These are phyloP conservation scores for Potorous gilbertii DNA, from an alignment of 2,797 vertebrate species.

Conservation along the genomic window DNA sequence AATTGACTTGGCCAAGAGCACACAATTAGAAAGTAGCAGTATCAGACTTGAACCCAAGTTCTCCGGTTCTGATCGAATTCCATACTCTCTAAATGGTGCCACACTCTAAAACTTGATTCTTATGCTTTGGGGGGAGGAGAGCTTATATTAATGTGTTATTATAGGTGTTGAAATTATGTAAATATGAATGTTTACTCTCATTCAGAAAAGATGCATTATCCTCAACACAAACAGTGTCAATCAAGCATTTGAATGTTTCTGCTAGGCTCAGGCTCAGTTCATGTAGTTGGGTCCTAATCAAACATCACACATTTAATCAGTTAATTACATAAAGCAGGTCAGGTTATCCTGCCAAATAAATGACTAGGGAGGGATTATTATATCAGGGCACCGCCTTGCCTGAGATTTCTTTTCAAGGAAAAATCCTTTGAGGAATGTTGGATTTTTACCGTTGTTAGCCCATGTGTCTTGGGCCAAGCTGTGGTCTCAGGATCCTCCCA, in stretches of 20 bases:
- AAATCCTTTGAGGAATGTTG: slow-evolving; percentile 26
- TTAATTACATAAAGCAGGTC: slow-evolving; percentile 58
- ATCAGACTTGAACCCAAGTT: slow-evolving; percentile 8
- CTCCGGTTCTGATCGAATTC: background rate
- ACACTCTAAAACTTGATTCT: background rate
- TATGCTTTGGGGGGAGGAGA: background rate
- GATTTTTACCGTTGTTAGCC: slow-evolving; percentile 4
- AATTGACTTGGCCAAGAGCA: slow-evolving; percentile 16
- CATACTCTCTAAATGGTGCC: background rate
- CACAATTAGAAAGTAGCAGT: background rate
- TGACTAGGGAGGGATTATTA: slow-evolving; percentile 63
- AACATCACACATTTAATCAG: slow-evolving; percentile 68
- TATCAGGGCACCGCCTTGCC: background rate
- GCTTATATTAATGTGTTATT: slow-evolving; percentile 44
- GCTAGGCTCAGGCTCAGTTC: slow-evolving; percentile 62
- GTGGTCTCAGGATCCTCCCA: background rate
- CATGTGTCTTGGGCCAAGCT: background rate
- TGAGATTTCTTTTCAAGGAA: background rate
- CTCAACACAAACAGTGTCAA: slow-evolving; percentile 50
- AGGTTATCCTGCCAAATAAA: slow-evolving; percentile 58
- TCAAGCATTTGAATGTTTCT: slow-evolving; percentile 40
- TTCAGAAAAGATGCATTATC: slow-evolving; percentile 44
- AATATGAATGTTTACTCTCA: slow-evolving; percentile 50
- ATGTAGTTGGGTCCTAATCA: slow-evolving; percentile 56
- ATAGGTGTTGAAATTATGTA: slow-evolving; percentile 45